Evolutionary conservation across 2,888 invertebrate species (phyloP).

Genomic region (Drosophila barbarae): DNA sequence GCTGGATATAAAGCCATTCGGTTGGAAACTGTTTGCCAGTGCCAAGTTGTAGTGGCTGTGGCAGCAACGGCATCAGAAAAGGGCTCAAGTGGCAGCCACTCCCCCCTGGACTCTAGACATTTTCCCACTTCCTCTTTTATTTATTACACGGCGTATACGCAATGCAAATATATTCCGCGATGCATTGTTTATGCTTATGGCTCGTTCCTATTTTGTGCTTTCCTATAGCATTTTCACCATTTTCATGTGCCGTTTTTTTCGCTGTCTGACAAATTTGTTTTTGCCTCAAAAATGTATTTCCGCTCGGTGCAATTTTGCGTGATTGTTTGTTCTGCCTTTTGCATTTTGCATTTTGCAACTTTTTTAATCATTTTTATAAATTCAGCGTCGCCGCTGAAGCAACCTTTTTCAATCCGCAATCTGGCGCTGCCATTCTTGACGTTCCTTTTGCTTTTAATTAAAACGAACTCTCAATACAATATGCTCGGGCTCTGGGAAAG

Average conservation of each 20-base stretch:
- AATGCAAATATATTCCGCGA: slow-evolving; percentile 56
- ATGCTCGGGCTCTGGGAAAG: slow-evolving; percentile 51
- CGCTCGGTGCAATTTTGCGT: slow-evolving; percentile 52
- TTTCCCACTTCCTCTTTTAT: slow-evolving; percentile 53
- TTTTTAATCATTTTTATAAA: slow-evolving; percentile 74
- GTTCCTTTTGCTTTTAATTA: slow-evolving; percentile 68
- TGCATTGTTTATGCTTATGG: slow-evolving; percentile 58
- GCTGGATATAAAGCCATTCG: slow-evolving; percentile 69
- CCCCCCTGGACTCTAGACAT: slow-evolving; percentile 1
- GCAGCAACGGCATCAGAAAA: slow-evolving; percentile 29
- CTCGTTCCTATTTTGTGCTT: slow-evolving; percentile 18
- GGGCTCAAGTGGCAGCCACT: slow-evolving; percentile 55
- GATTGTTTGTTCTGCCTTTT: slow-evolving; percentile 64
- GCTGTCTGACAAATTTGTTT: slow-evolving; percentile 21
- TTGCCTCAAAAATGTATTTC: slow-evolving; percentile 37
- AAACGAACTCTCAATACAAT: slow-evolving; percentile 74
- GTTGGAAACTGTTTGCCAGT: slow-evolving; percentile 69
- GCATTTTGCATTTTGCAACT: slow-evolving; percentile 57
- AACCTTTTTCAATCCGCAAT: slow-evolving; percentile 42
- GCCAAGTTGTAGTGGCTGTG: slow-evolving; percentile 44
- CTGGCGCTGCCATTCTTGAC: slow-evolving; percentile 28
- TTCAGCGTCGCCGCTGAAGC: slow-evolving; percentile 56
- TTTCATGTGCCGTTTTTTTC: slow-evolving; percentile 9
- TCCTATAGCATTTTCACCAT: slow-evolving; percentile 1
- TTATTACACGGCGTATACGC: slow-evolving; percentile 71